Evolutionary conservation across 1,140 invertebrate genomes (phyloP), one percentile per base, ranked within the genome.

Genomic region (Latrodectus geometricus): DNA sequence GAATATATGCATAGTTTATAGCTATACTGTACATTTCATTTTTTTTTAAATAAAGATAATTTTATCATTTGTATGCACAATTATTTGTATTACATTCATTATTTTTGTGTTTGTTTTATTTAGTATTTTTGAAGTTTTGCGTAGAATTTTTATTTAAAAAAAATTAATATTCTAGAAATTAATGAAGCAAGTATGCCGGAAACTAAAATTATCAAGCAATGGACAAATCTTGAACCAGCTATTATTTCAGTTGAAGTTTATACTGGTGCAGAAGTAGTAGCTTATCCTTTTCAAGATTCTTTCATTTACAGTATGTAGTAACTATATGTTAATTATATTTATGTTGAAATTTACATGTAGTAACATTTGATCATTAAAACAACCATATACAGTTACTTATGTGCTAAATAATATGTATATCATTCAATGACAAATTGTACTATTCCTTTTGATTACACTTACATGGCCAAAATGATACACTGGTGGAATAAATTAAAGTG

Each of bases 191-290:
- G 65, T 69, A 56, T 12, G 21, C 82, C 65, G 20, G 88, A 88
- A 78, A 83, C 73, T 11, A 52, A 72, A 20, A 35, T 66, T 11
- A 83, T 88, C n/a, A 88, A 87, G 66, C 48, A 86, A 7, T 88
- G 88, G 88, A 82, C 81, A 9, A 20, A 61, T 20, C 23, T 35
- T 20, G 20, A 65, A 61, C 77, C 70, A 8, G n/a, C 76, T 66
- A n/a, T 78, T 48, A 52, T 88, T 15, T 88, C 88, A 50, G 77
- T 73, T 21, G 48, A 77, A 23, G 20, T 88, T 52, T 82, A 68
- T 78, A 56, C 70, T 54, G 88, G 88, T 12, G 79, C 77, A 77
- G 50, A 82, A 65, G 88, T 88, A 21, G 74, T 83, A 20, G 68
- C 83, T 17, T 86, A 78, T 69, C 88, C 88, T 68, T 83, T 72